Evolutionary conservation across 2,888 invertebrate genomes (phyloP).

Genomic region (Malthinus seriepunctatus): DNA sequence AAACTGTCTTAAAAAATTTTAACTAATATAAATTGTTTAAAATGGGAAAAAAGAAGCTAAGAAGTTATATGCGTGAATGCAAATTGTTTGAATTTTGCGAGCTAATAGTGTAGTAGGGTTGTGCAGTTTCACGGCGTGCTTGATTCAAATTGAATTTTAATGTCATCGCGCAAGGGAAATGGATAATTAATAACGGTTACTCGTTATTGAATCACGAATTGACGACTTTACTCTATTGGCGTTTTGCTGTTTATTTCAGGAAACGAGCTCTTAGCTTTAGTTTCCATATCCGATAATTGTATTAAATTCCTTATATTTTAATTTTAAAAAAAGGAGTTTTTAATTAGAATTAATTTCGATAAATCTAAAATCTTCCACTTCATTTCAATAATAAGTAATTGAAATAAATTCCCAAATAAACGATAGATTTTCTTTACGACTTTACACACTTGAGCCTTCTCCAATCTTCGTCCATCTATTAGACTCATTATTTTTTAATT

Average conservation of each 20-base stretch:
- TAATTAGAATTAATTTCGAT: too few species aligned
- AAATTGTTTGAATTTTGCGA: constrained; percentile 22
- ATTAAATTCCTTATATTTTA: constrained; percentile 14
- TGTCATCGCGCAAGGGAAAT: constrained; percentile 49
- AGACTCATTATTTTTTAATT: too few species aligned
- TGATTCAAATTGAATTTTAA: constrained; percentile 49
- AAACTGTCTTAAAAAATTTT: constrained; percentile 2
- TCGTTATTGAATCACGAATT: constrained; percentile 26
- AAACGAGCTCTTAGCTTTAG: constrained; percentile 19
- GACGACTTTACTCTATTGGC: constrained; percentile 14
- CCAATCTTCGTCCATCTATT: too few species aligned
- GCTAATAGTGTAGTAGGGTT: constrained; percentile 18
- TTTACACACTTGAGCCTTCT: too few species aligned
- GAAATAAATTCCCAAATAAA: too few species aligned
- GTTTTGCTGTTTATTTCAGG: constrained; percentile 26
- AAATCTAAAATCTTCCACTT: too few species aligned
- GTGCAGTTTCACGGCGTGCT: constrained; percentile 39
- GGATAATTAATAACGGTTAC: constrained; percentile 41
- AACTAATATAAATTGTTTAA: not conserved
- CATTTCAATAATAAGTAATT: too few species aligned
- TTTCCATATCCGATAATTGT: constrained; percentile 22
- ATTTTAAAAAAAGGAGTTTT: too few species aligned
- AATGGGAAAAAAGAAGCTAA: not conserved
- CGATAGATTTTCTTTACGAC: too few species aligned
- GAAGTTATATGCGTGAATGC: constrained; percentile 9